Evolutionary conservation across 2,113 vertebrate genomes (phyloP), one percentile per base, ranked within the genome.

Genomic region (Bos indicus): DNA sequence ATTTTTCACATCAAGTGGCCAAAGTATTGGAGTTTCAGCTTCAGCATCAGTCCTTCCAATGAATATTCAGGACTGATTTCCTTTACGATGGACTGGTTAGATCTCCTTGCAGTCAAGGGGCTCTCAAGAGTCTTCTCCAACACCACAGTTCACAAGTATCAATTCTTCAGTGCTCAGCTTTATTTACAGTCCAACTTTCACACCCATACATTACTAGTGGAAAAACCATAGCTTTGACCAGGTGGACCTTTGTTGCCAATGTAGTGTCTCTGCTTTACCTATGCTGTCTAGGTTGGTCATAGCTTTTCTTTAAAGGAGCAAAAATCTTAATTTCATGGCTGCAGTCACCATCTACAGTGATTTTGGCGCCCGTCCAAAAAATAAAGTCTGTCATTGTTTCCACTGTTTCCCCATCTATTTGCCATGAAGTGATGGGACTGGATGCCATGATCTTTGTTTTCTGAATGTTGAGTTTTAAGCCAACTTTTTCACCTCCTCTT

Each of bases 311-410:
- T 5, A 36, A 71, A 36, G 67, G 67, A 36, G 67, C 9, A 71
- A 71, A 10, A 10, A 1, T 71, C 67, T 71, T 40, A 71, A 71
- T 36, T 71, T 71, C n/a, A 23, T 23, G 67, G n/a, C 67, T 71
- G n/a, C 19, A 36, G n/a, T 36, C n/a, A 71, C 19, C 17, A 71
- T 36, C 8, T 71, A 9, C n/a, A 36, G 64, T 71, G 64, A 71
- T 36, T 71, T 71, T 36, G 64, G n/a, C 21, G 62, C 1, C n/a
- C 2, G 2, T 0, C 16, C 59, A 0, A 14, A 62, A 62, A 67
- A 71, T 40, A 40, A 71, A 71, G 1, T 40, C 10, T 40, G 67
- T 23, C n/a, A 71, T 36, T 71, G 17, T 71, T 71, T 36, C 64
- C n/a, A 36, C 17, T 71, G 64, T 36, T 71, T 36, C 9, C n/a